Base-by-base conservation (phyloP, 2,888 invertebrate species). In the Monochamus alternatus region DNA sequence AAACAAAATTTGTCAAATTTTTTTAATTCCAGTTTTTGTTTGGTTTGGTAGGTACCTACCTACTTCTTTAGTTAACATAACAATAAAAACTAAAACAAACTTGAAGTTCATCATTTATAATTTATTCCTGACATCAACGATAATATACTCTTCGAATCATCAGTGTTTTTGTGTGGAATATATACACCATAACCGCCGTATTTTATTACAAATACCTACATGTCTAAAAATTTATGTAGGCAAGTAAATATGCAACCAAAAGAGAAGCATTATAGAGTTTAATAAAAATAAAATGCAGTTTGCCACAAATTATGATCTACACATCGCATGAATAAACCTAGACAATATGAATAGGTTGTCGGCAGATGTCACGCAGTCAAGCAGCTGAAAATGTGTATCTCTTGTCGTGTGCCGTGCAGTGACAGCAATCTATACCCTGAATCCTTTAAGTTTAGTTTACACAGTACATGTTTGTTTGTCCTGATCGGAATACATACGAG, bases 311-410 rank as follows among this genome's bases (percentile, higher is more conserved):
- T 55, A 55, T 55, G 55, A 14, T 55, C 14, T 55, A 55, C n/a
- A 55, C 55, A 55, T 4, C 55, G 14, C 14, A 55, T 55, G 55
- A 55, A 55, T 55, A 55, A 55, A 55, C 2, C 55, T 55, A 32
- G 55, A 38, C 14, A 58, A 43, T 68, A 64, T 47, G 64, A 64
- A 64, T 30, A 68, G 14, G n/a, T 22, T 12, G 5, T 3, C 30
- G 60, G 69, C 69, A 69, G 69, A 69, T 69, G 69, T 44, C 69
- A 47, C 47, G 47, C 58, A 69, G 59, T 59, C 68, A 69, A 69
- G 69, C 69, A 69, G 69, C 69, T 69, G 69, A 60, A 69, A 69
- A 44, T 31, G 59, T 44, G 55, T 30, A 14, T 68, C 47, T 69
- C 31, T 14, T n/a, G 60, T 47, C 60, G 69, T 62, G 60, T 69